Base-by-base conservation (phyloP, 2,888 invertebrate genomes). In the Epinotia brunnichana region DNA sequence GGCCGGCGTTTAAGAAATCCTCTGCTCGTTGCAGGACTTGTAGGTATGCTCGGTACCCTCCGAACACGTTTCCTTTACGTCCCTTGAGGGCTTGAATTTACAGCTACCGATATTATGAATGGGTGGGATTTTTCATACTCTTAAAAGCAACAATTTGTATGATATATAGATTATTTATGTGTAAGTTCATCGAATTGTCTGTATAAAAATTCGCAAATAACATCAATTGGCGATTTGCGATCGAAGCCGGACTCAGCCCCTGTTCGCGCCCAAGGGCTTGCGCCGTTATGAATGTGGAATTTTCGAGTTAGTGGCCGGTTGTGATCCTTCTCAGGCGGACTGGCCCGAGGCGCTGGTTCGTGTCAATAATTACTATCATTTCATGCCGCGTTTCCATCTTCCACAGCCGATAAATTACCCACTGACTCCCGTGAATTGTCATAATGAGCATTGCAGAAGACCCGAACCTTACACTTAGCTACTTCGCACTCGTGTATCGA, bases 321-420 rank as follows among this genome's bases (percentile, higher is more conserved):
- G 86, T 87, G 87, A 88, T 90, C 86, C 88, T 89, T 85, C 81
- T 82, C 82, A 80, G 81, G 85, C 79, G 82, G 81, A 83, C 83
- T 83, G 77, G 85, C 86, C 78, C 79, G 77, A 81, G 86, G 88
- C 83, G 78, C 74, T 76, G 79, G 83, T 91, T 89, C 91, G 90
- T 91, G 92, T 91, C 91, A 92, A 90, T 92, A 92, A 92, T 92
- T 89, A 91, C 91, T 89, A 90, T 90, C 81, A 92, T 91, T 90
- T 87, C 85, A 82, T 80, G 80, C 82, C 78, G 81, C 84, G 78
- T 88, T 89, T 85, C 85, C 91, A 89, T 87, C 87, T 87, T 84
- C 84, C 83, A 82, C 85, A 82, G 83, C 75, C 85, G 85, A 88
- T 90, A 88, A 89, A 90, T 90, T 88, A 85, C 82, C 76, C 77